Evolutionary conservation across 2,797 vertebrate species (phyloP).

Genomic region (Australoheros facetus): DNA sequence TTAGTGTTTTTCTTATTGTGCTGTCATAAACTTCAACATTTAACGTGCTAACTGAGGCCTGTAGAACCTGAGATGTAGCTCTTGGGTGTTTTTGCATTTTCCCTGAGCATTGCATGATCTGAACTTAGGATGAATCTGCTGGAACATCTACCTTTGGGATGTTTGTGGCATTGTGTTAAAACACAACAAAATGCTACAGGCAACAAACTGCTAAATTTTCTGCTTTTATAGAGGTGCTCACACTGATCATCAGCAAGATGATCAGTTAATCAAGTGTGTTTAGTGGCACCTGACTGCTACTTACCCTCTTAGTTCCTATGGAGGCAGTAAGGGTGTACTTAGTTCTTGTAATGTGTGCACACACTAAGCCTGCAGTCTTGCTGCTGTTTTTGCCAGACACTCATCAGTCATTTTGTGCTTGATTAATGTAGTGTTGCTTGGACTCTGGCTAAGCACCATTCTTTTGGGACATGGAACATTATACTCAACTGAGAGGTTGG

Average conservation of each 20-base stretch:
- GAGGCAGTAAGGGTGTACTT: neutral
- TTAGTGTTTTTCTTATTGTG: neutral
- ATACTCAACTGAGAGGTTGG: neutral
- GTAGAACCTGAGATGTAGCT: too few relatives aligned
- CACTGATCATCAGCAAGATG: neutral
- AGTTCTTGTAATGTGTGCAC: neutral
- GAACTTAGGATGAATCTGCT: neutral
- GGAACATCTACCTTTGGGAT: neutral
- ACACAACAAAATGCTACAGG: neutral
- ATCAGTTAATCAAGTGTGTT: neutral
- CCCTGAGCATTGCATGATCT: too few relatives aligned
- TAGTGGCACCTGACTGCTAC: neutral
- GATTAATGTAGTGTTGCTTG: neutral
- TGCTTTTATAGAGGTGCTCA: neutral
- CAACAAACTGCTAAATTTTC: neutral
- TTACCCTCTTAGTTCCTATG: neutral
- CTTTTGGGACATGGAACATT: slow-evolving; percentile 31
- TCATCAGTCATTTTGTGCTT: neutral
- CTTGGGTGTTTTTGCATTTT: neutral
- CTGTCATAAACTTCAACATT: neutral
- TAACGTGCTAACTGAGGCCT: neutral
- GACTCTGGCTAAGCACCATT: slow-evolving; percentile 16
- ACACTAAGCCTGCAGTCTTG: neutral
- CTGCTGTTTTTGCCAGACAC: neutral
- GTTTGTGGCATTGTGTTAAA: neutral